A percentile compares a stretch with the other conserved stretches of the same genome.
Evolutionary conservation across 2,113 vertebrate species (phyloP).

Genomic region (Pampusana beccarii): DNA sequence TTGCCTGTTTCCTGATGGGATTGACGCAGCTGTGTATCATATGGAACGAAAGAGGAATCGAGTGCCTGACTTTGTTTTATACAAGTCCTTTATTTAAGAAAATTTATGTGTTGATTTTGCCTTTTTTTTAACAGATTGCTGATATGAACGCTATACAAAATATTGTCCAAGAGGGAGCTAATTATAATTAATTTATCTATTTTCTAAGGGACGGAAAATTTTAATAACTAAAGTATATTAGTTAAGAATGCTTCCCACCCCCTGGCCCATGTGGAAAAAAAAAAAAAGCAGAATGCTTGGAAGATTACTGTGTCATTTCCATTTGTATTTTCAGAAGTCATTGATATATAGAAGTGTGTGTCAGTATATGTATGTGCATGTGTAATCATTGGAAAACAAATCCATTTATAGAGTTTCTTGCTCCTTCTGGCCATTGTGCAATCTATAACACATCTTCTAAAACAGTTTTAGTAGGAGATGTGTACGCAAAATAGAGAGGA

Average conservation of each 20-base stretch:
- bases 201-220: background rate
- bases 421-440: background rate
- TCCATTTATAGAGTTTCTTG: background rate
- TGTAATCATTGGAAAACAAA: background rate
- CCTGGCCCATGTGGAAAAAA: too few species aligned
- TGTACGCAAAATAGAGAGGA: background rate
- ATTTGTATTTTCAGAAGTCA: slow-evolving; percentile 6
- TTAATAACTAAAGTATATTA: background rate
- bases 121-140: background rate
- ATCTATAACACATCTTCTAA: background rate
- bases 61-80: slow-evolving; percentile 29
- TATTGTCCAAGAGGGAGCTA: slow-evolving; percentile 1
- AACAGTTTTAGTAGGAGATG: background rate
- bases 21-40: slow-evolving; percentile 43
- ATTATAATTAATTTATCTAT: slow-evolving; percentile 22
- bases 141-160: background rate
- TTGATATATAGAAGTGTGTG: background rate
- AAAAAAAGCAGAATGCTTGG: background rate
- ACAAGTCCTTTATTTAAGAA: slow-evolving; percentile 9
- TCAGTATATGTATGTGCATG: background rate
- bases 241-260: background rate
- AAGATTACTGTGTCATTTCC: slow-evolving; percentile 6
- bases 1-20: slow-evolving; percentile 49
- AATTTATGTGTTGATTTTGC: slow-evolving; percentile 31
- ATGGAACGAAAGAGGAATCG: slow-evolving; percentile 47